Conservation (phyloP, 2,888 invertebrate genomes). For the Ischnura elegans region DNA sequence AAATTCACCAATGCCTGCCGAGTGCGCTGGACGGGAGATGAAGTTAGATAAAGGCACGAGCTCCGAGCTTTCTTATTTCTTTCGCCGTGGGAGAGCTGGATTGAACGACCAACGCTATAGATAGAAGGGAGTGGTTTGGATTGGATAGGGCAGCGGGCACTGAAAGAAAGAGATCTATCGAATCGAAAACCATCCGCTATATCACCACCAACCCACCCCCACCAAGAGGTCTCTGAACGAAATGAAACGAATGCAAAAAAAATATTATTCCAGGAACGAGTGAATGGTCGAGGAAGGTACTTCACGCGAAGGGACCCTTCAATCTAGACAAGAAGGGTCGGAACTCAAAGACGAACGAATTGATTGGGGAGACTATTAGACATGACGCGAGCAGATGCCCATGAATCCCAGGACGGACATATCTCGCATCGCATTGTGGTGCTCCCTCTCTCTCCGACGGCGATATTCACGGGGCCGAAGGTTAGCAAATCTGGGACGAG, state of each 20-base stretch:
- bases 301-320: neutral
- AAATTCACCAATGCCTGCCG: neutral
- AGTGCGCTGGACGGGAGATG: neutral
- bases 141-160: neutral
- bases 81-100: conserved; percentile 14
- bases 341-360: neutral
- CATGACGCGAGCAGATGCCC: neutral
- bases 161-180: neutral
- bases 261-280: neutral
- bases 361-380: neutral
- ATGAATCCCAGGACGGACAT: neutral
- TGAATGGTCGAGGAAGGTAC: neutral
- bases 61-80: conserved; percentile 9
- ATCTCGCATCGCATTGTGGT: no score
- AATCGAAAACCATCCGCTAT: no score
- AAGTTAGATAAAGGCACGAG: neutral
- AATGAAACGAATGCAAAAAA: neutral
- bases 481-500: neutral
- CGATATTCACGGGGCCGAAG: neutral
- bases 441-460: neutral
- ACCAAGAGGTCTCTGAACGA: neutral
- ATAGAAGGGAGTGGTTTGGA: no score
- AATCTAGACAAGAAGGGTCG: neutral
- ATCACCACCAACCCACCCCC: neutral
- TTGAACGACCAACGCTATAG: neutral